Percentiles rank a stretch among this genome's conserved stretches.
Evolutionary conservation across 2,113 vertebrate genomes (phyloP).

Genomic region (Scatophagus argus): DNA sequence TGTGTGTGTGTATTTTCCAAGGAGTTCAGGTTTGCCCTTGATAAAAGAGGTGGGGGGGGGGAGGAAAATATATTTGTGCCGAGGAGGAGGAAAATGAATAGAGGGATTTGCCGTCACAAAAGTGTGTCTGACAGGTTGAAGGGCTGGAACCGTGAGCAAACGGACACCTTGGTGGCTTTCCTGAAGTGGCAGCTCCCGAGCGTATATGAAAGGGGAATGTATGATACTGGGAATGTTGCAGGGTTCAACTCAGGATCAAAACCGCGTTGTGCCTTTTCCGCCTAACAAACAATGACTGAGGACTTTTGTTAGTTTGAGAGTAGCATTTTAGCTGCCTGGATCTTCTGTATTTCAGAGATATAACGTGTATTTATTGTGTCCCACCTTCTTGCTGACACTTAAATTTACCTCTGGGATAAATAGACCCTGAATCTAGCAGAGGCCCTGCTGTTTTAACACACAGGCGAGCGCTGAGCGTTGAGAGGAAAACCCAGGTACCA

Average conservation of each 20-base stretch:
- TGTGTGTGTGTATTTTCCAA: slow-evolving; percentile 65
- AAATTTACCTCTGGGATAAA: slow-evolving; percentile 69
- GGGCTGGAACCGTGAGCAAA: slow-evolving; percentile 65
- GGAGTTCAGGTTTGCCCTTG: slow-evolving; percentile 77
- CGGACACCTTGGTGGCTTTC: slow-evolving; percentile 75
- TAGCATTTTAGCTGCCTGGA: slow-evolving; percentile 10
- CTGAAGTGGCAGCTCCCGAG: slow-evolving; percentile 55
- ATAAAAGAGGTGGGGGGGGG: slow-evolving; percentile 58
- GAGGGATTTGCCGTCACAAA: slow-evolving; percentile 75
- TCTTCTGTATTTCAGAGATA: slow-evolving; percentile 36
- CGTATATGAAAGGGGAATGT: slow-evolving; percentile 36
- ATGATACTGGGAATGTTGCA: slow-evolving; percentile 6
- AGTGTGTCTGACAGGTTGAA: slow-evolving; percentile 79
- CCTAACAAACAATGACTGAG: background rate
- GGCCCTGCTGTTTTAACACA: slow-evolving; percentile 54
- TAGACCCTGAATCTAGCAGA: slow-evolving; percentile 34
- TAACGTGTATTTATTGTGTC: slow-evolving; percentile 65
- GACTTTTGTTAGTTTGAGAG: background rate
- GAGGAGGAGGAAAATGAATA: slow-evolving; percentile 69
- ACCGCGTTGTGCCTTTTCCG: background rate
- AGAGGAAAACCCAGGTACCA: slow-evolving; percentile 61
- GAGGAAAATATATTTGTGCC: slow-evolving; percentile 71
- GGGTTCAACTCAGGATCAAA: background rate
- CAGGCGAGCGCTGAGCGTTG: slow-evolving; percentile 39
- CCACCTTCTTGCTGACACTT: slow-evolving; percentile 59